phyloP scores from a whole-genome alignment of 2,888 invertebrate species.

The Brenthis ino region DNA sequence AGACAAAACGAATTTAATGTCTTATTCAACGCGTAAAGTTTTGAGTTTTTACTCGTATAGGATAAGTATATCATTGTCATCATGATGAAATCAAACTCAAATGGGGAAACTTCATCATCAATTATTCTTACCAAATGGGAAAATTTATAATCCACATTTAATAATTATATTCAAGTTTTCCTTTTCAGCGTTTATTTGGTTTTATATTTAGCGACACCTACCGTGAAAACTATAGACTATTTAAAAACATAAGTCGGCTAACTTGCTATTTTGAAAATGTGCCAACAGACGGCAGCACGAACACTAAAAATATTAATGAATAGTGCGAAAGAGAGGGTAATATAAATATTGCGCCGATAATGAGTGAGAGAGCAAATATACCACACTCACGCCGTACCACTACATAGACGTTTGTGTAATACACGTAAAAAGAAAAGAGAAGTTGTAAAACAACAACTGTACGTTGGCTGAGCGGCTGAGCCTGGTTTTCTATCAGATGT shows the following conservation, averaged over 20 bases:
- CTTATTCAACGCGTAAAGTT: too few species aligned
- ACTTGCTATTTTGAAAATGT: background rate
- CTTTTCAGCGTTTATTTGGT: background rate
- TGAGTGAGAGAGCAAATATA: constrained; percentile 44
- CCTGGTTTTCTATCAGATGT: constrained; percentile 81
- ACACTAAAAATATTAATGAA: constrained; percentile 52
- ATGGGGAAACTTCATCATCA: too few species aligned
- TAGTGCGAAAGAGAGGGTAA: constrained; percentile 53
- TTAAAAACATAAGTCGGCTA: background rate
- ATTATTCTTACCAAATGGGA: background rate
- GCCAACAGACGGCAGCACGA: constrained; percentile 59
- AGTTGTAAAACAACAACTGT: constrained; percentile 80
- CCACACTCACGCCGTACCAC: constrained; percentile 49
- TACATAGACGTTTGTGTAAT: constrained; percentile 62
- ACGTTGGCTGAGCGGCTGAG: constrained; percentile 47
- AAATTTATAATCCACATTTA: background rate
- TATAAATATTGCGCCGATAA: constrained; percentile 42
- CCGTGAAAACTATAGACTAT: constrained; percentile 7
- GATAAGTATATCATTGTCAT: too few species aligned
- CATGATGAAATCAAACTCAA: too few species aligned
- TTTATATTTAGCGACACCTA: constrained; percentile 27
- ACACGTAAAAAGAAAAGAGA: constrained; percentile 79
- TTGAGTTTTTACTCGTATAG: too few species aligned
- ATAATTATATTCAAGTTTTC: background rate
- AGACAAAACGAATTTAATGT: too few species aligned